Percentiles rank a stretch among this genome's conserved stretches.
These are phyloP conservation scores for Octodonta nipae DNA, from an alignment of 2,888 invertebrate species.

Conservation along the genomic window DNA sequence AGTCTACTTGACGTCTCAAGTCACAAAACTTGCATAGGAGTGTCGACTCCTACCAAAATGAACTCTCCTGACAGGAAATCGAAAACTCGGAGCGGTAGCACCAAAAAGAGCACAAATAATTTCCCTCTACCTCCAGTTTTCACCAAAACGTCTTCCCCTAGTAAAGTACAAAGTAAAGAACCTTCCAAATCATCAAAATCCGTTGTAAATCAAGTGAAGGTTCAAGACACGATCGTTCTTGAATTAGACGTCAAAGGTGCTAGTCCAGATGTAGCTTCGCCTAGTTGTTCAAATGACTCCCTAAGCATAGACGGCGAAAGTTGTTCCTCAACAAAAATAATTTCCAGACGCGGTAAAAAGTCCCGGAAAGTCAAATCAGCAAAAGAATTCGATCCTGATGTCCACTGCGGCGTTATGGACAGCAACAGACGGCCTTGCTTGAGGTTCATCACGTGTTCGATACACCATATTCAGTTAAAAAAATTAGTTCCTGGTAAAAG, in stretches of 20 bases:
- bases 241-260: too few relatives aligned
- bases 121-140: conserved; percentile 6
- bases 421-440: conserved; percentile 64
- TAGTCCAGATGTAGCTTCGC: too few relatives aligned
- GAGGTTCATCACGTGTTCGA: conserved; percentile 53
- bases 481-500: conserved; percentile 27
- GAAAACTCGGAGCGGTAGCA: conserved; percentile 25
- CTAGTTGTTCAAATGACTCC: too few relatives aligned
- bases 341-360: too few relatives aligned
- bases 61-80: conserved; percentile 25
- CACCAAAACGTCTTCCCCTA: too few relatives aligned
- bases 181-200: too few relatives aligned
- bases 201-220: too few relatives aligned
- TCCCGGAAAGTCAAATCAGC: too few relatives aligned
- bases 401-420: conserved; percentile 67
- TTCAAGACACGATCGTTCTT: too few relatives aligned
- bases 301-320: too few relatives aligned
- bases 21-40: conserved; percentile 21
- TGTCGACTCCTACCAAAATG: conserved; percentile 14
- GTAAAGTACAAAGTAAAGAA: not conserved
- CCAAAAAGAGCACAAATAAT: too few relatives aligned
- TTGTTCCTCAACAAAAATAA: too few relatives aligned
- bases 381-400: conserved; percentile 63
- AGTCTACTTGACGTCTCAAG: conserved; percentile 13
- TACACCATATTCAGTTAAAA: conserved; percentile 25